Evolutionary conservation across 2,888 invertebrate genomes (phyloP).

Genomic region (Dynastes grantii): DNA sequence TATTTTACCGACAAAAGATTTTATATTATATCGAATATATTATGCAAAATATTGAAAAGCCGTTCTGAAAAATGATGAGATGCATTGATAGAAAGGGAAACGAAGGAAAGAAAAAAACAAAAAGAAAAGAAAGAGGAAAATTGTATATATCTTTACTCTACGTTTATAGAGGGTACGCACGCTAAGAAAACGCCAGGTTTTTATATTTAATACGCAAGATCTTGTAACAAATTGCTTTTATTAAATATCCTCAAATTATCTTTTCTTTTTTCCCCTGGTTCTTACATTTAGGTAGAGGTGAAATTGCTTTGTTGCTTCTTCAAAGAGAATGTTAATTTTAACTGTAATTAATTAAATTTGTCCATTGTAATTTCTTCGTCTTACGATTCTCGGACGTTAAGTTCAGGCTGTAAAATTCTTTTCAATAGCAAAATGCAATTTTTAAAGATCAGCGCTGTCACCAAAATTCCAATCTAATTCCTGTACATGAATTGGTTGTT

Average conservation of each 20-base stretch:
- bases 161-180: too few relatives aligned
- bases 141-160: neutral
- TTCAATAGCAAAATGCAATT: neutral
- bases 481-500: too few relatives aligned
- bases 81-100: neutral
- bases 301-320: conserved; percentile 17
- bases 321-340: conserved; percentile 41
- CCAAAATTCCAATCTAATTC: too few relatives aligned
- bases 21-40: conserved; percentile 38
- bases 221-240: conserved; percentile 11
- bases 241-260: conserved; percentile 17
- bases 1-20: conserved; percentile 44
- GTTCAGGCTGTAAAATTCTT: neutral
- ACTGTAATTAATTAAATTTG: conserved; percentile 38
- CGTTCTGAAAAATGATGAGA: conserved; percentile 17
- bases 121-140: too few relatives aligned
- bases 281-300: conserved; percentile 28
- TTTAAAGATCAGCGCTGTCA: too few relatives aligned
- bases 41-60: conserved; percentile 40
- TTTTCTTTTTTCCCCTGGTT: neutral
- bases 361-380: neutral
- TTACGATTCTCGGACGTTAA: neutral
- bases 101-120: neutral
- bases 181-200: too few relatives aligned
- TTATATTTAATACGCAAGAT: too few relatives aligned